Conservation (phyloP, 1,140 invertebrate genomes). For the Tetraneura akinire region DNA sequence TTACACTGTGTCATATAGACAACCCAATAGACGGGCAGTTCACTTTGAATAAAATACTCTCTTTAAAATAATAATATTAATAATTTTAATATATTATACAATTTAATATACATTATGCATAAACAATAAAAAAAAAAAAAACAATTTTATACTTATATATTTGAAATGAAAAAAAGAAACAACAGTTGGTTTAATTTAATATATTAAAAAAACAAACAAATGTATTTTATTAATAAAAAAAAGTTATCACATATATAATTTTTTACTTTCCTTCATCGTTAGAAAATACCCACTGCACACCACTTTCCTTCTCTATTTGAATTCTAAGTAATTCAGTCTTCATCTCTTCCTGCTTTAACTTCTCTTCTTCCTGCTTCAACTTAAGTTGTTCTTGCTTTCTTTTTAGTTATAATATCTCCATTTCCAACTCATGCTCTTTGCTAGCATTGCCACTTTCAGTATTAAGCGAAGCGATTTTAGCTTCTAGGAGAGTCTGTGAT, state of each 20-base stretch:
- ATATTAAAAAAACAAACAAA: not conserved
- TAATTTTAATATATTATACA: too few relatives aligned
- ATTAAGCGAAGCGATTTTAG: not conserved
- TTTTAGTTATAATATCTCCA: slow-evolving; percentile 23
- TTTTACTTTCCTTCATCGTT: not conserved
- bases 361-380: slow-evolving; percentile 25
- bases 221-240: not conserved
- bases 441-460: not conserved
- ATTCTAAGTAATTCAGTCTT: slow-evolving; percentile 37
- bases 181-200: not conserved
- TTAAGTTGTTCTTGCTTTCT: slow-evolving; percentile 21
- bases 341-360: slow-evolving; percentile 14
- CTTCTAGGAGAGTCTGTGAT: slow-evolving; percentile 24
- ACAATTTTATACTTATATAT: slow-evolving; percentile 7
- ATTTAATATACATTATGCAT: too few relatives aligned
- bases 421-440: slow-evolving; percentile 19
- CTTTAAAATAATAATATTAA: too few relatives aligned
- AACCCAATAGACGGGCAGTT: too few relatives aligned
- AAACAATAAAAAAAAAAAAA: not conserved
- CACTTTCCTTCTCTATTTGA: not conserved
- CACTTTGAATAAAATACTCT: too few relatives aligned
- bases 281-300: not conserved
- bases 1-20: too few relatives aligned
- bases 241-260: not conserved
- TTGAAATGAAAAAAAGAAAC: not conserved